phyloP scores from a whole-genome alignment of 2,797 vertebrate genomes.

The Champsocephalus gunnari region DNA sequence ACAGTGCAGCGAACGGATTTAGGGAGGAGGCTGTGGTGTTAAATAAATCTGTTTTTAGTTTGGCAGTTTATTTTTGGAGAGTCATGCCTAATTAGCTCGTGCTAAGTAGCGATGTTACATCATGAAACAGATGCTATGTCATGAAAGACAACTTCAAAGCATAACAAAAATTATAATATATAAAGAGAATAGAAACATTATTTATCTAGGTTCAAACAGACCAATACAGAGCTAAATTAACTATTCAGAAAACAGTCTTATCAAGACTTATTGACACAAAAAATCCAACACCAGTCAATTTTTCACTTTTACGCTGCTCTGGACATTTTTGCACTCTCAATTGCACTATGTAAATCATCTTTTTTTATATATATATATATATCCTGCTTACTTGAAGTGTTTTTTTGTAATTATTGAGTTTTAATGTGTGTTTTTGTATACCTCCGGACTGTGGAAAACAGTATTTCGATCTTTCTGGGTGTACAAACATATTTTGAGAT shows the following conservation, averaged over 20 bases:
- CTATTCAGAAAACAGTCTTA: neutral
- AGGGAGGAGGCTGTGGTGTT: too few relatives aligned
- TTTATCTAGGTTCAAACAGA: neutral
- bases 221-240: neutral
- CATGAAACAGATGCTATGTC: slow-evolving; percentile 5
- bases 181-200: slow-evolving; percentile 6
- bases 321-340: too few relatives aligned
- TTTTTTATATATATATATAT: too few relatives aligned
- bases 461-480: too few relatives aligned
- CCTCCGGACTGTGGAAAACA: too few relatives aligned
- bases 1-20: neutral
- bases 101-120: slow-evolving; percentile 19
- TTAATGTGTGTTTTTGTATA: too few relatives aligned
- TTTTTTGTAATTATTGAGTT: too few relatives aligned
- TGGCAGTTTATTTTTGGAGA: slow-evolving; percentile 8
- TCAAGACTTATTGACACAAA: neutral
- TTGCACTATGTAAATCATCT: too few relatives aligned
- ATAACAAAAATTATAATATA: neutral
- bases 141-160: slow-evolving; percentile 19
- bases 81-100: neutral
- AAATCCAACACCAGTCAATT: too few relatives aligned
- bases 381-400: too few relatives aligned
- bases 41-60: neutral
- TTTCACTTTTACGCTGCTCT: too few relatives aligned
- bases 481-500: too few relatives aligned